Evolutionary conservation across 2,888 invertebrate genomes (phyloP), one percentile per base, ranked within the genome.

Genomic region (Synergus umbraculus): DNA sequence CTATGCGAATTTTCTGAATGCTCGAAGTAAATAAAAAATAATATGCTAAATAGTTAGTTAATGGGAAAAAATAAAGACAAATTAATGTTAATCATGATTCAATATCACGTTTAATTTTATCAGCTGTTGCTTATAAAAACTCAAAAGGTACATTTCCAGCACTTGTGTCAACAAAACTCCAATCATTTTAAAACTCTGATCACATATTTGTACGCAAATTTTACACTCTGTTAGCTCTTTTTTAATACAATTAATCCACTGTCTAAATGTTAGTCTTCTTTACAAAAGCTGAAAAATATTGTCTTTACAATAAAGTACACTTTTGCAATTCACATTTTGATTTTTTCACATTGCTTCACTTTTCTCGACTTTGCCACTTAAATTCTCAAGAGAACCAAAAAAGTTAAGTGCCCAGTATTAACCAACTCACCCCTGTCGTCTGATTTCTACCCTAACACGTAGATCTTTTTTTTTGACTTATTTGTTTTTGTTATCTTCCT

Each of bases 401-500:
- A 66, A 13, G n/a, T 43, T 66, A 43, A 66, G 10, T 66, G 18
- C 37, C 18, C 12, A 66, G 44, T 66, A 66, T 66, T 44, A 66
- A 43, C 12, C n/a, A 66, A 60, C 22, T 66, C 5, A 44, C n/a
- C 22, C 44, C 18, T n/a, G 12, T 66, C n/a, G 0, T 12, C 10
- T 44, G n/a, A 66, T 18, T 66, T 41, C 44, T n/a, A 66, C 66
- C 8, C 44, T n/a, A 69, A 29, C n/a, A 67, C 18, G 46, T 29
- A 12, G 12, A 67, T 29, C 29, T 46, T 29, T 15, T 54, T 54
- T 49, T 10, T 37, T 37, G 37, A 66, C 4, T 22, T n/a, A 49
- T 73, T 73, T 54, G 29, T 37, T 41, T 73, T 73, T 54, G 10
- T 66, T n/a, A n/a, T 43, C 41, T 66, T 66, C 9, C n/a, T 43